Evolutionary conservation across 2,888 invertebrate genomes (phyloP), one percentile per base, ranked within the genome.

Genomic region (Agapostemon virescens): DNA sequence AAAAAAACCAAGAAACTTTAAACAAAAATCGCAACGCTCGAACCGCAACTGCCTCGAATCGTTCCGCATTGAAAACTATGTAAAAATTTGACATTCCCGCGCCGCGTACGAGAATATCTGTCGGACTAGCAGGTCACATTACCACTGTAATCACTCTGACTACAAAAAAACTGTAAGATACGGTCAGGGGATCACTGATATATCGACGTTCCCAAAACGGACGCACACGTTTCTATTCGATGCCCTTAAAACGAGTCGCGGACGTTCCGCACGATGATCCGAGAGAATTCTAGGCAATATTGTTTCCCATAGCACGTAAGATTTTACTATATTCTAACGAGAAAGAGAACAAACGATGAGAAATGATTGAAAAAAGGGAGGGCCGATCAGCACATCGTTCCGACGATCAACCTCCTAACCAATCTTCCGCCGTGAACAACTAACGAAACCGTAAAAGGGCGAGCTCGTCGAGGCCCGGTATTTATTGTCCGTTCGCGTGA

Each of bases 291-390:
- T 87, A 87, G 85, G 81, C 69, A 84, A 87, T 55, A 55, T 61
- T 38, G 38, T 33, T 83, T 85, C 73, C 73, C 71, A n/a, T 85
- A 88, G 81, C 69, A 26, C 30, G 70, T 88, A 86, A 88, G 87
- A 58, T 87, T 87, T 86, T 84, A 88, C 74, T 86, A 33, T 33
- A 86, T 87, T 79, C 79, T 74, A 79, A 70, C 74, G 64, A 77
- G 79, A 58, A 17, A 20, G 15, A 26, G 55, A 15, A 42, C 79
- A 67, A 76, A 85, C 82, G 80, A 85, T 82, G 77, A 84, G 11
- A 20, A 61, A 36, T 5, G 33, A 78, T 77, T 74, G 63, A 42
- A 73, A 17, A 26, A 26, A 0, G 30, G 13, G 17, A 26, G 15
- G 15, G 6, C 6, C 55, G 55, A 55, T 55, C 17, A 26, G 15